Percentiles rank a stretch among this genome's conserved stretches.
These are phyloP conservation scores for Antrozous pallidus DNA, from an alignment of 2,797 vertebrate genomes.

Conservation along the genomic window DNA sequence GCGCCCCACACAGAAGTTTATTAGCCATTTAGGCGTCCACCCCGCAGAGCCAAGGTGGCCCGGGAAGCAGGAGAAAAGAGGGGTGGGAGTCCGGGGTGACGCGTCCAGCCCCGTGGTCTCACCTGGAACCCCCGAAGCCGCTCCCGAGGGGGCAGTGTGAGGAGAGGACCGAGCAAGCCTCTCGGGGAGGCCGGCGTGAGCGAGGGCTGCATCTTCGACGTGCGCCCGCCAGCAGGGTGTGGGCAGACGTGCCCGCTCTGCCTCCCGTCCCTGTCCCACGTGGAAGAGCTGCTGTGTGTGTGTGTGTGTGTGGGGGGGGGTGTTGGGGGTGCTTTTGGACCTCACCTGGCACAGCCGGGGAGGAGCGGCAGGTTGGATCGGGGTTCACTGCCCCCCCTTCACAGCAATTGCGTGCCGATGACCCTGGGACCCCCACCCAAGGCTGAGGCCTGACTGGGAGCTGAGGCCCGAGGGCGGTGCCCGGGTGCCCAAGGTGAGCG, in stretches of 20 bases:
- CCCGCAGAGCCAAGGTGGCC: background rate
- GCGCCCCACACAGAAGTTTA: background rate
- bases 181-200: accelerated
- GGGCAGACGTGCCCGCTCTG: accelerated
- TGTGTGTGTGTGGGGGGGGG: too few species aligned
- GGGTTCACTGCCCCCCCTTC: accelerated
- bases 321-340: too few species aligned
- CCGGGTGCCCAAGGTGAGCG: constrained; percentile 61
- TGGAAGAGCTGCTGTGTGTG: background rate
- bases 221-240: accelerated
- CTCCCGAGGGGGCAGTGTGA: too few species aligned
- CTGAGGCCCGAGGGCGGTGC: background rate
- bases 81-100: background rate
- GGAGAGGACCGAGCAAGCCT: too few species aligned
- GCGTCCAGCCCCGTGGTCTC: background rate
- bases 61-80: background rate
- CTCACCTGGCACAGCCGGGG: accelerated
- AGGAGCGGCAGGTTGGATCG: background rate
- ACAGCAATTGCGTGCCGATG: accelerated
- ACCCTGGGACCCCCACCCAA: background rate
- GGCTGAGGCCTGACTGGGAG: background rate
- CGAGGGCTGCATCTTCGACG: background rate
- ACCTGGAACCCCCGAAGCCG: too few species aligned
- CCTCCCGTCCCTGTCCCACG: accelerated
- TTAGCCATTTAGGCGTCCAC: background rate